phyloP scores from a whole-genome alignment of 2,888 invertebrate species.

The Eurytoma adleriae region DNA sequence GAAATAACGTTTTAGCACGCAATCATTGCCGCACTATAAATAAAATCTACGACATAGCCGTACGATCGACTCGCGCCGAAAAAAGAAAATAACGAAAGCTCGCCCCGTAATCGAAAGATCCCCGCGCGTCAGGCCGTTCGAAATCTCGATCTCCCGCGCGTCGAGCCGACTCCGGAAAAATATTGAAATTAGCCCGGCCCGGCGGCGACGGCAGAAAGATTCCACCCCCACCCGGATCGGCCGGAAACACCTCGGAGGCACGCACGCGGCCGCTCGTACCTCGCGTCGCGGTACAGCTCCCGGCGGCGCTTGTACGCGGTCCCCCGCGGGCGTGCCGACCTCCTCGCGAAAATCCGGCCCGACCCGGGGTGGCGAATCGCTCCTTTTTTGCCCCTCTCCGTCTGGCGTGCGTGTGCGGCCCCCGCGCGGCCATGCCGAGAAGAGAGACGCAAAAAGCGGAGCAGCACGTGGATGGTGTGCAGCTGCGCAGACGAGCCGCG shows the following conservation, averaged over 20 bases:
- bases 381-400: neutral
- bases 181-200: neutral
- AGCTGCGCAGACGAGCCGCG: constrained; percentile 58
- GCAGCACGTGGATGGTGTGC: constrained; percentile 62
- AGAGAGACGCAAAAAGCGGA: constrained; percentile 19
- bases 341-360: constrained; percentile 16
- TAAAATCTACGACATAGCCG: no score
- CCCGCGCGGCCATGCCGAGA: neutral
- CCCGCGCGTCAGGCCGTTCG: no score
- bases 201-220: neutral
- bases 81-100: no score
- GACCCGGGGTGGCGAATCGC: neutral
- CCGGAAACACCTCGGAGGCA: neutral
- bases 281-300: neutral
- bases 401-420: no score
- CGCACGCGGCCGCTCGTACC: neutral
- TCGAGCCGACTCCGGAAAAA: neutral
- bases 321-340: neutral
- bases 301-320: no score
- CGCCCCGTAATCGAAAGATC: no score
- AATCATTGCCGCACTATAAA: no score
- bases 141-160: neutral
- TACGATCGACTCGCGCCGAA: no score
- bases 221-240: neutral
- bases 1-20: no score